phyloP scores from a whole-genome alignment of 2,113 vertebrate species.

The Barnardius zonarius region DNA sequence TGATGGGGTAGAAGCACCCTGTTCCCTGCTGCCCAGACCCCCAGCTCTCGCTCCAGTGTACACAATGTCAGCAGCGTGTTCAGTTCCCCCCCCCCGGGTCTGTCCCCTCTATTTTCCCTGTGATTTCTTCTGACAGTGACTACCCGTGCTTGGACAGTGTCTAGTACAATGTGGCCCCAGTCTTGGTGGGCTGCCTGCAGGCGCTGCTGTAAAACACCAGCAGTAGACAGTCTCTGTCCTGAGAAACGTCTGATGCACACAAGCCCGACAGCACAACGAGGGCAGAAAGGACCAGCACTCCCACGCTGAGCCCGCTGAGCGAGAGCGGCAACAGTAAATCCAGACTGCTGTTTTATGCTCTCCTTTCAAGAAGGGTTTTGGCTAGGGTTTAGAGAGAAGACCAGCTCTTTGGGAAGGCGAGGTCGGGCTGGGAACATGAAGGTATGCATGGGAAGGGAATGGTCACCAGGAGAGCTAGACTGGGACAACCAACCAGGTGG shows the following conservation, averaged over 20 bases:
- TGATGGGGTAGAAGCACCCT: rapidly evolving
- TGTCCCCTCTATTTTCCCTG: neutral
- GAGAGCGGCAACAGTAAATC: neutral
- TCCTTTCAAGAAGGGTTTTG: neutral
- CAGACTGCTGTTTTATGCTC: neutral
- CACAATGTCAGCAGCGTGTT: neutral
- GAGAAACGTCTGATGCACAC: neutral
- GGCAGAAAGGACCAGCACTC: neutral
- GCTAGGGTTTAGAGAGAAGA: neutral
- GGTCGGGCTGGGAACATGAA: neutral
- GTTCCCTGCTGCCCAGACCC: neutral
- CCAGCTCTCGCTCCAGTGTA: neutral
- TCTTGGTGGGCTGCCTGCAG: slow-evolving; percentile 23
- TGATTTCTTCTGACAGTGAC: neutral
- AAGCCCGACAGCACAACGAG: rapidly evolving
- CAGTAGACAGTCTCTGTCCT: neutral
- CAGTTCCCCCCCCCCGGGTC: neutral
- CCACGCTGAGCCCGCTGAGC: neutral
- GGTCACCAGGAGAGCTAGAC: neutral
- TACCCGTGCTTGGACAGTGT: neutral
- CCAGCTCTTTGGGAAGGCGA: neutral
- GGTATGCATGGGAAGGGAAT: neutral
- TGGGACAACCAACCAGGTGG: neutral
- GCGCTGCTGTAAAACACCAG: neutral
- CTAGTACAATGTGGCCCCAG: neutral